Conservation (phyloP, 2,113 vertebrate genomes). For the Riparia riparia region DNA sequence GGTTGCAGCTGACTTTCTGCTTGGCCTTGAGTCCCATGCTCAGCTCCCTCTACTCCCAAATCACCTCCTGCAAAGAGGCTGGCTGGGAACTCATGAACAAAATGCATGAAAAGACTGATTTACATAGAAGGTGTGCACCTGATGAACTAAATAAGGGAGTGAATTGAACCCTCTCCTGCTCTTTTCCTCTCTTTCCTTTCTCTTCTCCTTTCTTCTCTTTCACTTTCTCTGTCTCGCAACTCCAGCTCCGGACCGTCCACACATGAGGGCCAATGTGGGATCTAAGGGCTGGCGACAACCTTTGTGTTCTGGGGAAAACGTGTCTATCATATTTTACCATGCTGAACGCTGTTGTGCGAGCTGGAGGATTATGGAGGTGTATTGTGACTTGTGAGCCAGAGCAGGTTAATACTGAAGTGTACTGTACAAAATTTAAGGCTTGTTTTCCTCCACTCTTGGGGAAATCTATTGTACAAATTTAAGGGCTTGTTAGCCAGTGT, state of each 20-base stretch:
- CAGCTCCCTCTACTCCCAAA: background rate
- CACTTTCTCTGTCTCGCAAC: fast-evolving
- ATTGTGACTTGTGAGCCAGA: background rate
- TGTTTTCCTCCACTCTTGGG: background rate
- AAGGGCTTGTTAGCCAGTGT: background rate
- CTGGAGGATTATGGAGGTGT: background rate
- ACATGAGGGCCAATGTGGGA: fast-evolving
- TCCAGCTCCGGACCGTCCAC: background rate
- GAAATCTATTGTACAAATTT: background rate
- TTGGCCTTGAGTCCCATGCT: background rate
- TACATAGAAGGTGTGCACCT: background rate
- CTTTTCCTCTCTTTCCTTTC: background rate
- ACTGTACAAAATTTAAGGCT: background rate
- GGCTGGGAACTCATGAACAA: background rate
- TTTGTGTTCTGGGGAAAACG: background rate
- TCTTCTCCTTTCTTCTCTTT: background rate
- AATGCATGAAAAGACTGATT: background rate
- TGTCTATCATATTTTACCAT: background rate
- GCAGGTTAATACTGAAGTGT: background rate
- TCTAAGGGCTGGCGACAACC: background rate
- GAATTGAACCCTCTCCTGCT: background rate
- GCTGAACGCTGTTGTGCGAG: background rate
- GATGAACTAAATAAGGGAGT: background rate
- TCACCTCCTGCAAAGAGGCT: background rate
- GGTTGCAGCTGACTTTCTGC: background rate